These are phyloP conservation scores for Gastracanthus pulcherrimus DNA, from an alignment of 2,888 invertebrate species.

Conservation along the genomic window DNA sequence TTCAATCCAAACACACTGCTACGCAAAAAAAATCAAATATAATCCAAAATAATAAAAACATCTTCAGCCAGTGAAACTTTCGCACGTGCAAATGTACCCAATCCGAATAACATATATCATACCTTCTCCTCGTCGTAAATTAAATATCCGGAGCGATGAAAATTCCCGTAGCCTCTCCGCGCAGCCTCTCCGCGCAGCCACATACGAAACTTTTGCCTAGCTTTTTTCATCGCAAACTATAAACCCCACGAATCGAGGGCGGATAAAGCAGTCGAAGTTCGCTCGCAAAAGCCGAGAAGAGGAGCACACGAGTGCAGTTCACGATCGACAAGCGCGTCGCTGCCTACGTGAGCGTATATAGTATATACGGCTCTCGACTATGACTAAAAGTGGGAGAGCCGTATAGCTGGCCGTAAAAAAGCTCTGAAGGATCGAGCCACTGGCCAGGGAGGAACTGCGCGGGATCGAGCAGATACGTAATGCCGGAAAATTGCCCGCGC, in stretches of 20 bases:
- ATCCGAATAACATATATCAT: neutral
- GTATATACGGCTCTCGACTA: too few relatives aligned
- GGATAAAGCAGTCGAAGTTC: neutral
- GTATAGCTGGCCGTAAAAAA: neutral
- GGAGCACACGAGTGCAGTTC: too few relatives aligned
- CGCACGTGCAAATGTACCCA: neutral
- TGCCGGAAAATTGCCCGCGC: slow-evolving; percentile 21
- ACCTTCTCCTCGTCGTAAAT: neutral
- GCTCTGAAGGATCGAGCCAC: neutral
- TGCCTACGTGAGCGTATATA: too few relatives aligned
- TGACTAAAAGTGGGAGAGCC: too few relatives aligned
- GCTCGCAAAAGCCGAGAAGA: neutral
- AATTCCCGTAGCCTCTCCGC: too few relatives aligned
- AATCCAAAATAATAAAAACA: too few relatives aligned
- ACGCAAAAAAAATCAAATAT: too few relatives aligned
- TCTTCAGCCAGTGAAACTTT: neutral
- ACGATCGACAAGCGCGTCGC: too few relatives aligned
- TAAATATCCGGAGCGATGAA: neutral
- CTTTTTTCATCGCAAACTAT: neutral
- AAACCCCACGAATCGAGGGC: neutral
- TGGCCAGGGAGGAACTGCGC: neutral
- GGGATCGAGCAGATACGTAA: slow-evolving; percentile 25
- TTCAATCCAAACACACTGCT: too few relatives aligned
- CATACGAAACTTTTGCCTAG: neutral
- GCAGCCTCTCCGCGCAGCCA: neutral